phyloP scores from a whole-genome alignment of 1,140 invertebrate genomes.

The Monochamus saltuarius region DNA sequence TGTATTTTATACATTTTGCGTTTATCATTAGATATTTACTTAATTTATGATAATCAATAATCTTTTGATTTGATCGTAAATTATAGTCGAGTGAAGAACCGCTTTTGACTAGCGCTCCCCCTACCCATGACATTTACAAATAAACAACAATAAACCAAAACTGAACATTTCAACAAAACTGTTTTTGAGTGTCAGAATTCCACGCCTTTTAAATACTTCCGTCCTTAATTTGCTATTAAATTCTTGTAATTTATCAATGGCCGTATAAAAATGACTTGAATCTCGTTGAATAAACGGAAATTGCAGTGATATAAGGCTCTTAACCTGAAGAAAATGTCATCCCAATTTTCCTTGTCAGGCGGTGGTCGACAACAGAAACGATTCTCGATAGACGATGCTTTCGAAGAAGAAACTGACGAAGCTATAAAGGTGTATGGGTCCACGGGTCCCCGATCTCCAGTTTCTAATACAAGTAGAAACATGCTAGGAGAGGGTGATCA shows the following conservation, averaged over 20 bases:
- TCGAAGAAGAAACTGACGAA: slow-evolving; percentile 78
- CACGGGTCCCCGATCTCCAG: slow-evolving; percentile 51
- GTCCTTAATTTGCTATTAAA: background rate
- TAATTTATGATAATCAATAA: no score
- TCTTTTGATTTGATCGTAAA: no score
- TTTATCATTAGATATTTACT: no score
- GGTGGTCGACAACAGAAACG: slow-evolving; percentile 53
- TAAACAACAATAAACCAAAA: background rate
- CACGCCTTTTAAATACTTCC: background rate
- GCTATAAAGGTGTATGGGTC: slow-evolving; percentile 75
- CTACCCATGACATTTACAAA: no score
- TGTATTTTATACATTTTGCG: no score
- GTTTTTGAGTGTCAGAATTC: background rate
- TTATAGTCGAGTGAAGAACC: no score
- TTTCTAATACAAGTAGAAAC: slow-evolving; percentile 21
- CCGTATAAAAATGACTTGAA: background rate
- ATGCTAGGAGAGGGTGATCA: slow-evolving; percentile 39
- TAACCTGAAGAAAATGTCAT: slow-evolving; percentile 33
- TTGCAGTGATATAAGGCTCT: background rate
- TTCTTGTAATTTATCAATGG: background rate
- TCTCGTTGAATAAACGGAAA: background rate
- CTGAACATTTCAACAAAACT: background rate
- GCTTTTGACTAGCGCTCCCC: no score
- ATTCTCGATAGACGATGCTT: slow-evolving; percentile 80
- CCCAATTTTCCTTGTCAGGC: slow-evolving; percentile 40